Evolutionary conservation across 2,797 vertebrate genomes (phyloP).

Genomic region (Enteromius fasciolatus): DNA sequence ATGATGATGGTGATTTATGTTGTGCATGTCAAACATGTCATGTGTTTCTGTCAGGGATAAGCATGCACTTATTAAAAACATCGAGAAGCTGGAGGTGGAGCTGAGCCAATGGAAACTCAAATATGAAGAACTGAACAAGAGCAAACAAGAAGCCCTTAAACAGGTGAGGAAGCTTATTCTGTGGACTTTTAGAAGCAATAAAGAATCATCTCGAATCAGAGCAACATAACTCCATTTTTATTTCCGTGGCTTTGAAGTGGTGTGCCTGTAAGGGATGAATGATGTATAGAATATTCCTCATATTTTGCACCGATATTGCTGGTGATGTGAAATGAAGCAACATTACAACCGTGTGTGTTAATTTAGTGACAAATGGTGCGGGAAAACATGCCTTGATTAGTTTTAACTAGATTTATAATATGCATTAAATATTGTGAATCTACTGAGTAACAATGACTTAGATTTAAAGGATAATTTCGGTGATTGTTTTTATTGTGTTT

Average conservation of each 20-base stretch:
- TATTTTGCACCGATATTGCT: not conserved
- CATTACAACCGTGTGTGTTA: not conserved
- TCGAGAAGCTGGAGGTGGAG: constrained; percentile 92
- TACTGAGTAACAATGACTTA: not conserved
- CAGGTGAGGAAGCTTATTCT: constrained; percentile 79
- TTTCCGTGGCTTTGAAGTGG: not conserved
- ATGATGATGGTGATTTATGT: constrained; percentile 3
- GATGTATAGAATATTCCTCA: not conserved
- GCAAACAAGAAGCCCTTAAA: constrained; percentile 91
- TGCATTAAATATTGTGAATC: not conserved
- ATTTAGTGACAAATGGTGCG: not conserved
- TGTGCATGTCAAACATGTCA: constrained; percentile 44
- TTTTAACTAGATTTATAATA: constrained; percentile 5
- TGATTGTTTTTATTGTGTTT: not conserved
- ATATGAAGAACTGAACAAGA: constrained; percentile 93
- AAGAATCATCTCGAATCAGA: not conserved
- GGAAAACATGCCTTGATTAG: not conserved
- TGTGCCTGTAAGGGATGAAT: not conserved
- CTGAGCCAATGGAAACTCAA: constrained; percentile 95
- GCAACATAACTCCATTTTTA: not conserved
- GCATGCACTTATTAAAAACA: constrained; percentile 87
- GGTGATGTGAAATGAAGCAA: not conserved
- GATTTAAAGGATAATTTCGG: not conserved
- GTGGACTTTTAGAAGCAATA: not conserved
- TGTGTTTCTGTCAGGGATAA: constrained; percentile 83